Percentiles rank a stretch among this genome's conserved stretches.
Conservation (phyloP, 1,140 invertebrate genomes). For the Mycetomoellerius zeteki region DNA sequence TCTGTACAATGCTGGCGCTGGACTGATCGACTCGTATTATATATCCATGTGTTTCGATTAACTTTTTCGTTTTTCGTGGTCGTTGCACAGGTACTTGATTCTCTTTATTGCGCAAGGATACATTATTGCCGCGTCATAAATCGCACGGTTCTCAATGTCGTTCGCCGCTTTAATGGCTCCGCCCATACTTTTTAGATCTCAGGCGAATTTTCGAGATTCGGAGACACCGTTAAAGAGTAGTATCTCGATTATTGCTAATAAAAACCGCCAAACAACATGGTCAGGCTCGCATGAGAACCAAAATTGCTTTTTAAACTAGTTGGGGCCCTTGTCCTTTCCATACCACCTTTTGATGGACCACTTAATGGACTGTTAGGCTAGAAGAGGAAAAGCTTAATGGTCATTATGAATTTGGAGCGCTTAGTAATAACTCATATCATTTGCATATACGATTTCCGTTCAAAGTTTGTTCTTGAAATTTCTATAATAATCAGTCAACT, state of each 20-base stretch:
- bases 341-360: background rate
- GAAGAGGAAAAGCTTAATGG: background rate
- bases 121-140: background rate
- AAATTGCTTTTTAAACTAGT: background rate
- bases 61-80: background rate
- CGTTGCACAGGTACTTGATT: background rate
- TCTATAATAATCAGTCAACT: background rate
- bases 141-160: background rate
- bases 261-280: constrained; percentile 1
- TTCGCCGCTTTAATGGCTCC: constrained; percentile 17
- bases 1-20: background rate
- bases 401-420: background rate
- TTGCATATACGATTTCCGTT: background rate
- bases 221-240: constrained; percentile 39
- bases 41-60: constrained; percentile 5
- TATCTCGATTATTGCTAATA: constrained; percentile 50
- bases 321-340: background rate
- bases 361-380: background rate
- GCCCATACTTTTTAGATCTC: background rate
- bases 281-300: background rate
- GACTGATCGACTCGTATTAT: background rate
- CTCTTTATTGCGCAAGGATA: constrained; percentile 1
- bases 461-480: background rate
- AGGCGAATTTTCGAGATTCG: constrained; percentile 2
- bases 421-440: background rate